These are phyloP conservation scores for Caprella mutica DNA, from an alignment of 2,888 invertebrate genomes.

Conservation along the genomic window DNA sequence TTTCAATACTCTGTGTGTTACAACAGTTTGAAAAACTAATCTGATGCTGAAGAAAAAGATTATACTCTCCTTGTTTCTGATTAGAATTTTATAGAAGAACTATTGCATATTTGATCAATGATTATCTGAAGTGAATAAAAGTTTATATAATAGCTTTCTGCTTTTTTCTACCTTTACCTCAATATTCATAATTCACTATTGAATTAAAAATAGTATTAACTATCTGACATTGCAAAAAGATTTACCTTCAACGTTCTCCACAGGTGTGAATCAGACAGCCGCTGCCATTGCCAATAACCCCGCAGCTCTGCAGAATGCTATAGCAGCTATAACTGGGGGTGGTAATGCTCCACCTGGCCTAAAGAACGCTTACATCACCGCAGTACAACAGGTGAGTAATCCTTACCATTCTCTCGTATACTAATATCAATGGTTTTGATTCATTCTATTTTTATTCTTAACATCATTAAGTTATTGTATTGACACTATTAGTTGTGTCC, in stretches of 20 bases:
- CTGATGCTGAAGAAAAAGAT: no score
- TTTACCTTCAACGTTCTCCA: conserved; percentile 55
- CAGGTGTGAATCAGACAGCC: conserved; percentile 42
- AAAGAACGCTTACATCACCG: conserved; percentile 31
- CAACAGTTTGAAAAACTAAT: no score
- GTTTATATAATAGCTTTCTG: background rate
- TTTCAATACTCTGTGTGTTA: no score
- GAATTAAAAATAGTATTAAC: no score
- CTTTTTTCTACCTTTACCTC: background rate
- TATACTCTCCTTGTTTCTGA: no score
- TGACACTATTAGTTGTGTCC: no score
- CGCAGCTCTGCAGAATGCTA: conserved; percentile 27
- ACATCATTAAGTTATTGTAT: no score
- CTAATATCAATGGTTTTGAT: no score
- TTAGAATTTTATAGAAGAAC: no score
- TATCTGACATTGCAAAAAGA: conserved; percentile 68
- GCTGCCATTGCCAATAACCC: conserved; percentile 14
- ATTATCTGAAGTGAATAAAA: background rate
- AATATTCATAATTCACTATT: no score
- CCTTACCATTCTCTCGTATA: no score
- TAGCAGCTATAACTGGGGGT: conserved; percentile 33
- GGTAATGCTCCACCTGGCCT: conserved; percentile 25
- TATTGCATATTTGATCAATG: background rate
- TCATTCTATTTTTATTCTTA: no score
- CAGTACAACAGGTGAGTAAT: conserved; percentile 28